Evolutionary conservation across 2,797 vertebrate genomes (phyloP).

Genomic region (Rousettus madagascariensis): DNA sequence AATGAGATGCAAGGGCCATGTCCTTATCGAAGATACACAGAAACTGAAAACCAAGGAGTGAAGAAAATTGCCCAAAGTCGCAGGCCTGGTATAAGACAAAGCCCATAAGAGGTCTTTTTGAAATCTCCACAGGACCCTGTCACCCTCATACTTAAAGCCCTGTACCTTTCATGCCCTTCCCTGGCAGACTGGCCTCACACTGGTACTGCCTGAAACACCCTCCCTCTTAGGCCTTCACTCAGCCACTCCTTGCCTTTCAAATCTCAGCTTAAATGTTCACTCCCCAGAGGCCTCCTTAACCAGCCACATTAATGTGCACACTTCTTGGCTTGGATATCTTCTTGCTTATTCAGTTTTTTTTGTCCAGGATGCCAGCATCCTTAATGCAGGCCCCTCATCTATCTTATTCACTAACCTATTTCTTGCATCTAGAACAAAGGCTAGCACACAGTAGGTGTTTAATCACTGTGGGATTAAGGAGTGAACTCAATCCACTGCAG

Average conservation of each 20-base stretch:
- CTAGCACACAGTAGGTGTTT: too few species aligned
- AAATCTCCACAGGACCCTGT: not conserved
- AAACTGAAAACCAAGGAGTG: not conserved
- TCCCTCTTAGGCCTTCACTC: not conserved
- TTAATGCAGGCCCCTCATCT: not conserved
- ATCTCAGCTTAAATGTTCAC: not conserved
- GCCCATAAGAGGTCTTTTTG: not conserved
- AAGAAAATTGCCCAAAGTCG: not conserved
- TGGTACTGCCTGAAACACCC: not conserved
- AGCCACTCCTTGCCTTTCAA: not conserved
- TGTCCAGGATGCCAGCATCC: not conserved
- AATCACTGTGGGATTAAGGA: not conserved
- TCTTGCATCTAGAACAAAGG: not conserved
- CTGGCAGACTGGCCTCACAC: not conserved
- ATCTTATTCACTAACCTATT: not conserved
- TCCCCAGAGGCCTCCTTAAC: too few species aligned
- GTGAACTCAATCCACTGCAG: not conserved
- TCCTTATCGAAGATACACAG: not conserved
- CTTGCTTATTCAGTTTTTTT: not conserved
- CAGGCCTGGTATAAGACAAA: not conserved
- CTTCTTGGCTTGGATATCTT: not conserved
- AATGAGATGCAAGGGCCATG: too few species aligned
- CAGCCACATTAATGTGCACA: too few species aligned
- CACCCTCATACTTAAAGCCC: too few species aligned
- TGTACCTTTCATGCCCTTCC: rapidly evolving